phyloP scores from a whole-genome alignment of 2,888 invertebrate species.

The Thymelicus acteon region DNA sequence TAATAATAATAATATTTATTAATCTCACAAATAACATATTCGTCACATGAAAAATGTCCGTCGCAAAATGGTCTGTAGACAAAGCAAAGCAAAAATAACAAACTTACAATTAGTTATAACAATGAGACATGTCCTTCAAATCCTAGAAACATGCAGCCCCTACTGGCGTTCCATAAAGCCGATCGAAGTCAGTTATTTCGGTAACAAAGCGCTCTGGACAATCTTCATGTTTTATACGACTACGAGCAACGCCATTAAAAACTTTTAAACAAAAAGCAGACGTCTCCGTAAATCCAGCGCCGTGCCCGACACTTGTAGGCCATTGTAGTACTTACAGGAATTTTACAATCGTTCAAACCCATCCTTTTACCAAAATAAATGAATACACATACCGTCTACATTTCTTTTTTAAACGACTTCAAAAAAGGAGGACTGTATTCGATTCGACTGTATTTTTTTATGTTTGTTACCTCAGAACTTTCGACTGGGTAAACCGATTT shows the following conservation, averaged over 20 bases:
- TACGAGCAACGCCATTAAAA: constrained; percentile 43
- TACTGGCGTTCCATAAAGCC: constrained; percentile 32
- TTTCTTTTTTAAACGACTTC: no score
- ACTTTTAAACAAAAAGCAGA: constrained; percentile 47
- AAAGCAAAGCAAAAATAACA: no score
- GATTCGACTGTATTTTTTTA: no score
- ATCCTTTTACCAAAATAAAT: neutral
- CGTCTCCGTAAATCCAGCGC: constrained; percentile 40
- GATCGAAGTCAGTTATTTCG: constrained; percentile 46
- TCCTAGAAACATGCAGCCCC: neutral
- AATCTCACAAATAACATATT: no score
- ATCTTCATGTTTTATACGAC: constrained; percentile 53
- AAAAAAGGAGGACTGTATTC: no score
- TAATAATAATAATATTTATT: no score
- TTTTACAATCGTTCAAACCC: neutral
- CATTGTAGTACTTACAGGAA: constrained; percentile 16
- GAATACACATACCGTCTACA: neutral
- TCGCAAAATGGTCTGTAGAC: no score
- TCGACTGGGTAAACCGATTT: no score
- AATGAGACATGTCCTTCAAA: neutral
- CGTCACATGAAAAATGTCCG: no score
- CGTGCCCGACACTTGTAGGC: constrained; percentile 13
- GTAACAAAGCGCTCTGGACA: constrained; percentile 54
- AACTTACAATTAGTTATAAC: neutral
- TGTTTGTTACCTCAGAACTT: no score